Percentiles rank a stretch among this genome's conserved stretches.
Conservation (phyloP, 2,113 vertebrate species). For the Porphyrio hochstetteri region DNA sequence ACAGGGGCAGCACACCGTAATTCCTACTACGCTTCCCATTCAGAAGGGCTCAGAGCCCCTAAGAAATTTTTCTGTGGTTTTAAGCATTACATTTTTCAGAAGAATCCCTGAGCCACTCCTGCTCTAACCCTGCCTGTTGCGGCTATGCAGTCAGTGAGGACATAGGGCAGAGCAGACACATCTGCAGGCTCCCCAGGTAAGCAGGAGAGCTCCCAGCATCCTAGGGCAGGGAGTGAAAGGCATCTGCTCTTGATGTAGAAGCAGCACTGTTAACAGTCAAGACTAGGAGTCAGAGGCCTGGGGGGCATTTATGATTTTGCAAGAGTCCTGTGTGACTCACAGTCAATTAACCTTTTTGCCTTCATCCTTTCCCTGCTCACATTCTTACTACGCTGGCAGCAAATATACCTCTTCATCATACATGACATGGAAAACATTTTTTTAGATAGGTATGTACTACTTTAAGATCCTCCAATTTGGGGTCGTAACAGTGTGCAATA, state of each 20-base stretch:
- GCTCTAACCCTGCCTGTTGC: not conserved
- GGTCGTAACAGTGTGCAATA: not conserved
- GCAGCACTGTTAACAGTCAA: not conserved
- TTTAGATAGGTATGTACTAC: not conserved
- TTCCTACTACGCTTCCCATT: not conserved
- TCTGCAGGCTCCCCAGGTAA: not conserved
- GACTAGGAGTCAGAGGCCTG: not conserved
- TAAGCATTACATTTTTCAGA: not conserved
- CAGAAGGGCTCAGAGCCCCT: not conserved
- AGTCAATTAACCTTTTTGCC: not conserved
- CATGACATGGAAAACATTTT: not conserved
- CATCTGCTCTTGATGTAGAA: not conserved
- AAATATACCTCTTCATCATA: not conserved
- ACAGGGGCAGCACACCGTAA: not conserved
- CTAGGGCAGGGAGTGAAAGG: not conserved
- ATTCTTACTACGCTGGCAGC: not conserved
- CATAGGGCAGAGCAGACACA: not conserved
- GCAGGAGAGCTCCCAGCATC: not conserved
- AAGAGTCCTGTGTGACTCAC: not conserved
- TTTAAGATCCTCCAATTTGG: not conserved
- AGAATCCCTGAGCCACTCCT: accelerated
- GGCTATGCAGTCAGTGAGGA: no score
- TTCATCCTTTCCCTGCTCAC: not conserved
- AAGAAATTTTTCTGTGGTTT: not conserved
- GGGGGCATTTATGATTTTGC: not conserved